A percentile compares a stretch with the other conserved stretches of the same genome.
Evolutionary conservation across 2,888 invertebrate species (phyloP).

Genomic region (Microctonus hyperodae): DNA sequence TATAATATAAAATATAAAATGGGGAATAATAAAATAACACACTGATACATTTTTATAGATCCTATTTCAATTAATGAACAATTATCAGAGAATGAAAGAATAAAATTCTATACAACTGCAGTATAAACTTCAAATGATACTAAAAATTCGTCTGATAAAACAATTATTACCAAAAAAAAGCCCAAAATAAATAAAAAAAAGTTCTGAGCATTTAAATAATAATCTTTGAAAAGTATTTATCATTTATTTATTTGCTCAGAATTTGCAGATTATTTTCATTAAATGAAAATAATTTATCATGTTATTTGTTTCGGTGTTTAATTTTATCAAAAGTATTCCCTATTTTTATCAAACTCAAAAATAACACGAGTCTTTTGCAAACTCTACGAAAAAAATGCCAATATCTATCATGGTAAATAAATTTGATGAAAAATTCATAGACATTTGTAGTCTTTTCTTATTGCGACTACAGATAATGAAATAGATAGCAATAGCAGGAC

Average conservation of each 20-base stretch:
- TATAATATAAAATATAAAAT: neutral
- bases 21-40: neutral
- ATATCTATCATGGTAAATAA: neutral
- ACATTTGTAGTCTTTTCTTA: neutral
- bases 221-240: too few relatives aligned
- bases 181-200: too few relatives aligned
- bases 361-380: neutral
- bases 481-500: neutral
- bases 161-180: too few relatives aligned
- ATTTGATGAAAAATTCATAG: neutral
- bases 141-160: too few relatives aligned
- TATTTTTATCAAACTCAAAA: neutral
- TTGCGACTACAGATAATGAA: neutral
- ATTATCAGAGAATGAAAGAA: too few relatives aligned
- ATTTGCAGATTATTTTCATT: neutral
- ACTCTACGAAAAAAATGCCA: neutral
- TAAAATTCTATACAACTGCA: too few relatives aligned
- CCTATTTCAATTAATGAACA: too few relatives aligned
- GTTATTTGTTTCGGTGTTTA: neutral
- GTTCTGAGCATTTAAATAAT: too few relatives aligned
- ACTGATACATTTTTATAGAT: too few relatives aligned
- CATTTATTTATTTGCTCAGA: too few relatives aligned
- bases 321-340: neutral
- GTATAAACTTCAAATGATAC: too few relatives aligned
- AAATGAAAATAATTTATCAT: neutral